These are phyloP conservation scores for Probosciger aterrimus DNA, from an alignment of 2,113 vertebrate genomes.

Conservation along the genomic window DNA sequence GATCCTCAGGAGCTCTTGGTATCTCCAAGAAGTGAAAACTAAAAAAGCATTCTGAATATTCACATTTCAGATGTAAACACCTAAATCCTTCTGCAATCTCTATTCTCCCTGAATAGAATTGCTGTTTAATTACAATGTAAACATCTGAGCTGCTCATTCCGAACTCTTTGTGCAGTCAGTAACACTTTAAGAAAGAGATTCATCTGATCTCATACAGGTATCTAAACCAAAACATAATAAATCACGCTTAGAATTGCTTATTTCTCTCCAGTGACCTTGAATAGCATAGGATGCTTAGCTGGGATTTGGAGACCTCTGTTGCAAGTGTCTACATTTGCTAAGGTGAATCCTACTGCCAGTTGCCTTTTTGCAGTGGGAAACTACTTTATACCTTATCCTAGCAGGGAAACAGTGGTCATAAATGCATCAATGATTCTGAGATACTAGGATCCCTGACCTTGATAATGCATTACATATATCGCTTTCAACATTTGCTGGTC, in stretches of 20 bases:
- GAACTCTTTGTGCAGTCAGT: background rate
- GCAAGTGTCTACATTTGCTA: background rate
- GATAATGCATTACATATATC: background rate
- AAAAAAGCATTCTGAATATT: background rate
- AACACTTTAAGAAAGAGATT: background rate
- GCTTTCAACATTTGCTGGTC: background rate
- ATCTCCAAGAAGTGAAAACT: conserved; percentile 13
- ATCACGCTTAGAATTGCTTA: accelerated
- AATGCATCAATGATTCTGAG: background rate
- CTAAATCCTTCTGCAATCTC: background rate
- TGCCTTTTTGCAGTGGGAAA: background rate
- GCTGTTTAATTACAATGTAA: background rate
- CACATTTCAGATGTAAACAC: background rate
- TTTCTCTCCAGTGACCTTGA: background rate
- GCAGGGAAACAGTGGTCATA: background rate
- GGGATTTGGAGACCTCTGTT: background rate
- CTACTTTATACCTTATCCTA: background rate
- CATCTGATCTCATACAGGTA: background rate
- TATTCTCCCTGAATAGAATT: background rate
- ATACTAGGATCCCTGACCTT: background rate
- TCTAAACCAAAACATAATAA: background rate
- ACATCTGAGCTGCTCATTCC: background rate
- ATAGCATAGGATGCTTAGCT: background rate
- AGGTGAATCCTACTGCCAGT: background rate
- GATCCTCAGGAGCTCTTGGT: background rate